Percentiles rank a stretch among this genome's conserved stretches.
Evolutionary conservation across 2,113 vertebrate species (phyloP).

Genomic region (Gymnocephalus cernua): DNA sequence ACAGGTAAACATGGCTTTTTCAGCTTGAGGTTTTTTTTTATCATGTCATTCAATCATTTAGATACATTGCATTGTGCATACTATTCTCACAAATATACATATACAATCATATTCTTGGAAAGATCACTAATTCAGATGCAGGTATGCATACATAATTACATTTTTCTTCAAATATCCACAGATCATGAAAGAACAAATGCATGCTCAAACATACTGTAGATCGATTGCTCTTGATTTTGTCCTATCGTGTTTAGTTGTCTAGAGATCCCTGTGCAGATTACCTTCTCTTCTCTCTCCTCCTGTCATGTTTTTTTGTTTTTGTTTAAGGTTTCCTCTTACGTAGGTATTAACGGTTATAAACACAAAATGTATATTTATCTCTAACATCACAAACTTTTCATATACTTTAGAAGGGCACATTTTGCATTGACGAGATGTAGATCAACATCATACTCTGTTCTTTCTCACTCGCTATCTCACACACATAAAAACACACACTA

Average conservation of each 20-base stretch:
- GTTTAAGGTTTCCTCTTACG: not conserved
- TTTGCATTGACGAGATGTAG: not conserved
- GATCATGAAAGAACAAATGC: constrained; percentile 9
- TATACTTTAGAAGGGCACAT: not conserved
- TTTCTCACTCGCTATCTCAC: not conserved
- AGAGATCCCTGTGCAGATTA: constrained; percentile 41
- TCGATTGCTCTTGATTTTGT: constrained; percentile 24
- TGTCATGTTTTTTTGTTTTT: constrained; percentile 30
- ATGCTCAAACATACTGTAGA: not conserved
- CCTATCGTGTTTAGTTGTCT: constrained; percentile 29
- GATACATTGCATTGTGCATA: not conserved
- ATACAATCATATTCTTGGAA: not conserved
- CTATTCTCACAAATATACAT: not conserved
- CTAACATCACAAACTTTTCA: not conserved
- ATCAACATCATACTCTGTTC: not conserved
- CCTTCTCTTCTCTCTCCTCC: constrained; percentile 32
- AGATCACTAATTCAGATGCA: not conserved
- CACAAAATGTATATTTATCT: not conserved
- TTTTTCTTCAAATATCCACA: constrained; percentile 2
- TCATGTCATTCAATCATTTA: constrained; percentile 1
- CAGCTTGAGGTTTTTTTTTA: not conserved
- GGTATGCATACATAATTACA: not conserved
- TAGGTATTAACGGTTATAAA: not conserved
- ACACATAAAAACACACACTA: not conserved
- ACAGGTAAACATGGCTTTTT: not conserved